Conservation (phyloP, 2,113 vertebrate genomes). For the Talpa occidentalis region DNA sequence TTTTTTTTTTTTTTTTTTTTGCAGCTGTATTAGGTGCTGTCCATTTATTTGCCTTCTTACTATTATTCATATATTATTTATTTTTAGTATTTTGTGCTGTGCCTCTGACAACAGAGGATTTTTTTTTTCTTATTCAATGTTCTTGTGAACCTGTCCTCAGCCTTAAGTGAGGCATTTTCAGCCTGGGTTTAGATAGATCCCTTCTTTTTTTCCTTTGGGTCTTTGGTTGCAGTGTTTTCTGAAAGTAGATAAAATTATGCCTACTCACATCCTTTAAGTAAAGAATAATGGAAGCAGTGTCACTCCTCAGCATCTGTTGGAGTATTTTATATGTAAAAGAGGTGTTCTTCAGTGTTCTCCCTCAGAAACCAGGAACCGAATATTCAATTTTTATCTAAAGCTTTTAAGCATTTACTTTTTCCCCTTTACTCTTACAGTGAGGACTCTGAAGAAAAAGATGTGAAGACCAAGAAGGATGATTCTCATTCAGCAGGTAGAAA, state of each 20-base stretch:
- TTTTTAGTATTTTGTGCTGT: background rate
- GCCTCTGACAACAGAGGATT: background rate
- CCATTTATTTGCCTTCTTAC: background rate
- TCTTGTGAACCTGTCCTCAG: background rate
- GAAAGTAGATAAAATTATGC: background rate
- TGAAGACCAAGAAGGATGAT: slow-evolving; percentile 96
- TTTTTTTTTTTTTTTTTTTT: background rate
- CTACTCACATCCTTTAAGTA: background rate
- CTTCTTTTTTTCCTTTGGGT: background rate
- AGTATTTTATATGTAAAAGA: background rate
- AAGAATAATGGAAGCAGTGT: background rate
- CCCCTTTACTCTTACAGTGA: slow-evolving; percentile 88
- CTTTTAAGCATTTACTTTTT: background rate
- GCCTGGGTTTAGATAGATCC: background rate
- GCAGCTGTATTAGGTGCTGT: background rate
- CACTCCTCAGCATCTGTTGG: background rate
- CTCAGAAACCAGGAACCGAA: background rate
- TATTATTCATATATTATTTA: background rate
- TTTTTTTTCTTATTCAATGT: slow-evolving; percentile 30
- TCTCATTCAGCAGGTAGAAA: slow-evolving; percentile 93
- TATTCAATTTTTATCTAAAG: background rate
- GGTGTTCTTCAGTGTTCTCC: slow-evolving; percentile 2
- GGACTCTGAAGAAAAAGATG: slow-evolving; percentile 97
- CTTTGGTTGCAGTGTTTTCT: slow-evolving; percentile 30
- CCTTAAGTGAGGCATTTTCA: background rate